A percentile compares a stretch with the other conserved stretches of the same genome.
phyloP scores from a whole-genome alignment of 2,888 invertebrate species.

The Drosophila anceps region DNA sequence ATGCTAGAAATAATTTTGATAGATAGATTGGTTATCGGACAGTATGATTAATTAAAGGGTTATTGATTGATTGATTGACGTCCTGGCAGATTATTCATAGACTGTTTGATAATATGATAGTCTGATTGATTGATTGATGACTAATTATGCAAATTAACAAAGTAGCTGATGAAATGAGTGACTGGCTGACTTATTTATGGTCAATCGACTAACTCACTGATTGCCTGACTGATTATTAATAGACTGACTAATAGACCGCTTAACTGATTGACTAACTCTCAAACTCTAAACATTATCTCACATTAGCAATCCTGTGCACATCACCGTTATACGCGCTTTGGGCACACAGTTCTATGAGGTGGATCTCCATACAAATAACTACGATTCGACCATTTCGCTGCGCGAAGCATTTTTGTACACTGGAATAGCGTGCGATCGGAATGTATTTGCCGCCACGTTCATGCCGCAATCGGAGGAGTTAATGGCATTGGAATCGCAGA shows the following conservation, averaged over 20 bases:
- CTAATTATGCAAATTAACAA: too few species aligned
- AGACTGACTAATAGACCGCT: too few species aligned
- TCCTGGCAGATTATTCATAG: too few species aligned
- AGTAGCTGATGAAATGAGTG: too few species aligned
- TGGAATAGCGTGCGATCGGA: constrained; percentile 68
- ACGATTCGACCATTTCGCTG: constrained; percentile 83
- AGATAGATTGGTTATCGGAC: neutral
- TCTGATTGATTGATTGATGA: neutral
- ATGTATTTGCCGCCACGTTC: neutral
- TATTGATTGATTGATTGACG: too few species aligned
- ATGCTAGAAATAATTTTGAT: neutral
- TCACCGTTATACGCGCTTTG: constrained; percentile 50
- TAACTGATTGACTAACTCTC: neutral
- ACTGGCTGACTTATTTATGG: neutral
- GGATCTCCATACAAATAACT: constrained; percentile 83
- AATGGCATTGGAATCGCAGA: constrained; percentile 39
- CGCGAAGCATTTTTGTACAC: constrained; percentile 85
- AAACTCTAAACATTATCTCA: neutral
- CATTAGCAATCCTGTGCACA: constrained; percentile 66
- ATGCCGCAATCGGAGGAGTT: constrained; percentile 19
- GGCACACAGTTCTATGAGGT: constrained; percentile 79
- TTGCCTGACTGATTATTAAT: neutral
- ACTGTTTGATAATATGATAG: too few species aligned
- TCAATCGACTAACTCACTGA: neutral
- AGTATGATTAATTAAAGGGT: neutral